Evolutionary conservation across 2,797 vertebrate species (phyloP), one percentile per base, ranked within the genome.

Genomic region (Hapalemur alaotrensis): DNA sequence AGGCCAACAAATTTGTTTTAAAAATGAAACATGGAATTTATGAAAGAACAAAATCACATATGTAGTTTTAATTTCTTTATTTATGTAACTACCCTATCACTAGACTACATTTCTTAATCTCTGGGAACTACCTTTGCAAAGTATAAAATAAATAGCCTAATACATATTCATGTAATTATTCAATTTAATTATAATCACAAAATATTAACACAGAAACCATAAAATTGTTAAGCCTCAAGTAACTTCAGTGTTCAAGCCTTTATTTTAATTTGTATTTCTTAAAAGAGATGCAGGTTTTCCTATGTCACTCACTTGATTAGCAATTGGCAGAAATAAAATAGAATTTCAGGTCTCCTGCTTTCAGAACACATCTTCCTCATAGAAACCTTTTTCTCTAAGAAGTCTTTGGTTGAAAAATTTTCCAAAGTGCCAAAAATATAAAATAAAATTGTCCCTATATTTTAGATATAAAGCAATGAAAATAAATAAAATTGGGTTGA

Each of bases 251-350:
- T 81, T 84, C 14, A 95, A 79, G 18, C 0, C 8, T 89, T 70
- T 67, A 52, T 65, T 96, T 92, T 76, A 38, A 76, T 65, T 75
- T 87, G 46, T 22, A 61, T 93, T 69, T 73, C n/a, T 83, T 89
- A 89, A 72, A 73, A 76, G 32, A 69, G 20, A 8, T 69, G 15
- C 12, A 67, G 5, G 4, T 48, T 93, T 85, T 75, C 41, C 48
- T n/a, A 15, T 22, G 12, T 32, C 20, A 70, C 5, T 72, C 23
- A 75, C 5, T 72, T 54, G 22, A 1, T 69, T 78, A 93, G 15
- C 25, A 89, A 65, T 32, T 87, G 48, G 57, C 46, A 95, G 57
- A 73, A 95, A 54, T 73, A 69, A 75, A 91, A 79, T 48, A 54
- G n/a, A 89, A 89, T 76, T 88, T 50, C 61, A 32, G 9, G 20